A percentile compares a stretch with the other conserved stretches of the same genome.
phyloP scores from a whole-genome alignment of 2,797 vertebrate genomes.

The Rhinatrema bivittatum region DNA sequence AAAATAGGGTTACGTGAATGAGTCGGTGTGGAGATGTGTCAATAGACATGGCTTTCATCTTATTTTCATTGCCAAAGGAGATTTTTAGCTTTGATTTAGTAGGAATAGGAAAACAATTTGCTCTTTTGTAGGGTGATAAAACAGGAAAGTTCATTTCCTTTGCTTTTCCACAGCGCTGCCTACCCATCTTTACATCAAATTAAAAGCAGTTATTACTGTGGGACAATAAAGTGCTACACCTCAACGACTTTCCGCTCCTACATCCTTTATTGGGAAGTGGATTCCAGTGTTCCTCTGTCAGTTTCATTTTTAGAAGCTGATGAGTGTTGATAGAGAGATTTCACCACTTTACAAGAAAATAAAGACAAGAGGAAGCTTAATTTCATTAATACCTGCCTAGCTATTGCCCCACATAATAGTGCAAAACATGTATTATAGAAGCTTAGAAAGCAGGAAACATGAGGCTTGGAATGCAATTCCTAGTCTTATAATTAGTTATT shows the following conservation, averaged over 20 bases:
- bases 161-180: slow-evolving; percentile 4
- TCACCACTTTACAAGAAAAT: slow-evolving; percentile 23
- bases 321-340: slow-evolving; percentile 41
- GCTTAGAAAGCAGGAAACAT: slow-evolving; percentile 53
- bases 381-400: slow-evolving; percentile 52
- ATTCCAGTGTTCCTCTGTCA: slow-evolving; percentile 21
- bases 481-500: slow-evolving; percentile 47
- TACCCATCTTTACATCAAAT: slow-evolving; percentile 22
- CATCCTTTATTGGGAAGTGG: slow-evolving; percentile 19
- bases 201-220: slow-evolving; percentile 18
- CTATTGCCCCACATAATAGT: slow-evolving; percentile 44
- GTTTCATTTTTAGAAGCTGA: slow-evolving; percentile 37
- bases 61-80: slow-evolving; percentile 12
- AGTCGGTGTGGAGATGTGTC: slow-evolving; percentile 10
- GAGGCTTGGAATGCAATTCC: slow-evolving; percentile 44
- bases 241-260: slow-evolving; percentile 36
- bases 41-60: slow-evolving; percentile 4
- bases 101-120: not conserved
- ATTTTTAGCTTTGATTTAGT: slow-evolving; percentile 10
- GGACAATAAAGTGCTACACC: slow-evolving; percentile 18
- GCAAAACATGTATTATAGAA: slow-evolving; percentile 43
- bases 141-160: slow-evolving; percentile 12
- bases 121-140: slow-evolving; percentile 11
- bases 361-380: slow-evolving; percentile 33
- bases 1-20: slow-evolving; percentile 12